Percentiles rank a stretch among this genome's conserved stretches.
Evolutionary conservation across 1,140 invertebrate species (phyloP).

Genomic region (Drosophila sechellia): DNA sequence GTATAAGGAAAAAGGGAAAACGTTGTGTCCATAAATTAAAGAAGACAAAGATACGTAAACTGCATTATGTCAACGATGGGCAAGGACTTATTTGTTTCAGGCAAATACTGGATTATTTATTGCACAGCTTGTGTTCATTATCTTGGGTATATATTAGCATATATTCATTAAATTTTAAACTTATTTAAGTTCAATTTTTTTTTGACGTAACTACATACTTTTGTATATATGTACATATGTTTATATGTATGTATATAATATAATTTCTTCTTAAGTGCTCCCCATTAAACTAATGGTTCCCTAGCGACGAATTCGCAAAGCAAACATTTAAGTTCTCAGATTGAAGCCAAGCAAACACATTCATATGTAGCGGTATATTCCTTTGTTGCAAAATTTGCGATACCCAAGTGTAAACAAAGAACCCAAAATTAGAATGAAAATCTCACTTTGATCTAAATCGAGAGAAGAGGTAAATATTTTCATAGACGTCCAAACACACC

Average conservation of each 20-base stretch:
- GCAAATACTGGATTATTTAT: neutral
- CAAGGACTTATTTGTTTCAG: neutral
- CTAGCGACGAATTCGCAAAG: neutral
- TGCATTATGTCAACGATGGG: conserved; percentile 21
- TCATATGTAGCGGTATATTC: too few species aligned
- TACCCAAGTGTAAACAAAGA: too few species aligned
- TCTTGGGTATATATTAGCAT: too few species aligned
- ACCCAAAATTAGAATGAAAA: neutral
- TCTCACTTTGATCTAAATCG: neutral
- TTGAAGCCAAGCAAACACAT: neutral
- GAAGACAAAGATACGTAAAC: conserved; percentile 23
- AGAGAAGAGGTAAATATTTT: neutral
- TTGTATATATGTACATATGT: too few species aligned
- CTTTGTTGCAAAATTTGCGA: too few species aligned
- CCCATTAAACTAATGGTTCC: neutral
- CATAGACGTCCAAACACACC: neutral
- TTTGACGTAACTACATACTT: too few species aligned
- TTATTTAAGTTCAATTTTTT: too few species aligned
- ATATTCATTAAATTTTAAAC: too few species aligned
- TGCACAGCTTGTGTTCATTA: too few species aligned
- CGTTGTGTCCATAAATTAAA: conserved; percentile 36
- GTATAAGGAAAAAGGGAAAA: neutral
- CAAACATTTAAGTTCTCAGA: neutral
- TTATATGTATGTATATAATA: too few species aligned
- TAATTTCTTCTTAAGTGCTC: too few species aligned